Base-by-base conservation (phyloP, 2,888 invertebrate species). In the Athalia cordata region DNA sequence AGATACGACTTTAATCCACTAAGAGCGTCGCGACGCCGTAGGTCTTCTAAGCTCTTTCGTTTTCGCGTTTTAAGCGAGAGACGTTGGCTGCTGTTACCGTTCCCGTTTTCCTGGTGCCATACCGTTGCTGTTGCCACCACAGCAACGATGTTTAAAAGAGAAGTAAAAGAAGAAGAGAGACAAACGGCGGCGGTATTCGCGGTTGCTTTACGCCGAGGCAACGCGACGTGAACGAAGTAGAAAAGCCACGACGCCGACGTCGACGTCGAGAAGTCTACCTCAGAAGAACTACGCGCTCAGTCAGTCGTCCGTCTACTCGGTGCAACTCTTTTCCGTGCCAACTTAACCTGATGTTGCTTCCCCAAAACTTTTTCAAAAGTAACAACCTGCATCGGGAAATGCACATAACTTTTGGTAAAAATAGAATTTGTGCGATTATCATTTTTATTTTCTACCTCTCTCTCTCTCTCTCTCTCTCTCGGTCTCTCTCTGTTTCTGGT, bases 1-100 rank as follows among this genome's bases (percentile, higher is more conserved):
- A 85, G 82, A 80, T 85, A 86, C 84, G 86, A 84, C 83, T 86
- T 87, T 86, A 87, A 88, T 87, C 87, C 83, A 85, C 86, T 87
- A 87, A 87, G 85, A 85, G 83, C 84, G 81, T 82, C 80, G 80
- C 62, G 75, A 75, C 75, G 75, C 75, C 75, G 75, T 75, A 75
- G 75, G 75, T 75, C 75, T 75, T 75, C 75, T 61, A 75, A 75
- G 50, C 62, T 75, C 62, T 75, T 75, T 62, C 75, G 70, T 57
- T 72, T 57, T 72, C 70, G 70, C 70, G 70, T 72, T 72, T 72
- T 59, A 72, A 72, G 70, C 57, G 70, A 59, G 52, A 72, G 57
- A 59, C 59, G 57, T 47, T 72, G 29, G 13, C 70, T 47, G 59
- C 70, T 4, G 55, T n/a, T 55, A n/a, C 55, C 55, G 55, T n/a